Conservation (phyloP, 2,113 vertebrate genomes). For the Scopus umbretta region DNA sequence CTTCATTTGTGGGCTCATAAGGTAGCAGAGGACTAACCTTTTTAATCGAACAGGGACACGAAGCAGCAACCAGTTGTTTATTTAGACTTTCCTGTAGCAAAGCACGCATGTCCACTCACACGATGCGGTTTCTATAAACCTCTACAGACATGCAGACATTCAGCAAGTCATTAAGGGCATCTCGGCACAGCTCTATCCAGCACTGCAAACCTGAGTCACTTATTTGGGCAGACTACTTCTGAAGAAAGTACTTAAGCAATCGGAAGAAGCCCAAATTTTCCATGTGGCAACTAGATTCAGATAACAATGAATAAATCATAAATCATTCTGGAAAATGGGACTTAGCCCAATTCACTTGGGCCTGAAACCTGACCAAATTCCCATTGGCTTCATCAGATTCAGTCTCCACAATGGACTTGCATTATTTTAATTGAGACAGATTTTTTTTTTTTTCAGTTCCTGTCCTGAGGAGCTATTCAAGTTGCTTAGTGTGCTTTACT, state of each 20-base stretch:
- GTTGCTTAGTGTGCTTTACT: not conserved
- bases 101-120: not conserved
- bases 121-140: not conserved
- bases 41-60: not conserved
- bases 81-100: not conserved
- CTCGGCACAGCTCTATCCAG: not conserved
- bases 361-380: not conserved
- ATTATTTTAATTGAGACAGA: not conserved
- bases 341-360: not conserved
- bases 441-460: not conserved
- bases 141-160: not conserved
- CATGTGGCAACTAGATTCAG: not conserved
- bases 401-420: not conserved
- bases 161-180: not conserved
- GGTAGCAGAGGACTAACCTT: not conserved
- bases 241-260: not conserved
- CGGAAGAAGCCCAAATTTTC: not conserved
- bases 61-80: not conserved
- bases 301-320: not conserved
- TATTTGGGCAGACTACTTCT: not conserved
- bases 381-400: not conserved
- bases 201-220: slow-evolving; percentile 5
- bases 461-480: not conserved
- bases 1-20: not conserved
- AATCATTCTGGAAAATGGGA: not conserved